These are phyloP conservation scores for Phataginus tricuspis DNA, from an alignment of 2,797 vertebrate species.

Conservation along the genomic window DNA sequence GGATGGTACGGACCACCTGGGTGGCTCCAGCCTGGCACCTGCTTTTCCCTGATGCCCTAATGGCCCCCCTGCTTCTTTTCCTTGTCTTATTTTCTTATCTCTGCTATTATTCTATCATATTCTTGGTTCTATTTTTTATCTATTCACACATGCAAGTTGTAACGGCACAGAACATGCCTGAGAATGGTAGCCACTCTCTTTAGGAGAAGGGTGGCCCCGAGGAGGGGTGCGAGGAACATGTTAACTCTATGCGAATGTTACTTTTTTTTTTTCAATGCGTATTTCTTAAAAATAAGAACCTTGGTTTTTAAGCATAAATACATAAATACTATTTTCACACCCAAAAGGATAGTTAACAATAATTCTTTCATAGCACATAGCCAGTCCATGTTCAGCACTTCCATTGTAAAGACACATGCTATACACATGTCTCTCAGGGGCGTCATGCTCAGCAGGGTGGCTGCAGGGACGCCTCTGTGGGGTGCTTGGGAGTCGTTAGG, in stretches of 20 bases:
- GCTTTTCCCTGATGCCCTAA: background rate
- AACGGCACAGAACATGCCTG: background rate
- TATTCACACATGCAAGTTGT: background rate
- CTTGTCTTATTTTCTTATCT: background rate
- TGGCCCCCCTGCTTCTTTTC: background rate
- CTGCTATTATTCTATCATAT: background rate
- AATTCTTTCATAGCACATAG: background rate
- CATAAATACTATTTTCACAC: background rate
- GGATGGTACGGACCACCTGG: background rate
- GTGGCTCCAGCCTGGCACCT: background rate
- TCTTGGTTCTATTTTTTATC: background rate
- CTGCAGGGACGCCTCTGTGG: rapidly evolving
- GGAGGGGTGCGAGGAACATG: background rate
- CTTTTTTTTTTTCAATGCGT: background rate
- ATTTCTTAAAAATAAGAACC: background rate
- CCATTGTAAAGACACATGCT: background rate
- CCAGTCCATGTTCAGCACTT: background rate
- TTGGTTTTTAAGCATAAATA: background rate
- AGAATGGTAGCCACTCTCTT: background rate
- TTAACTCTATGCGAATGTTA: background rate
- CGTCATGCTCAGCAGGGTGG: background rate
- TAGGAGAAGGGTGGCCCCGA: background rate
- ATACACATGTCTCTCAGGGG: background rate
- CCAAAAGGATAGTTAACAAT: background rate
- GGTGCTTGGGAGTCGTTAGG: background rate